Evolutionary conservation across 2,113 vertebrate genomes (phyloP).

Genomic region (Takifugu bimaculatus): DNA sequence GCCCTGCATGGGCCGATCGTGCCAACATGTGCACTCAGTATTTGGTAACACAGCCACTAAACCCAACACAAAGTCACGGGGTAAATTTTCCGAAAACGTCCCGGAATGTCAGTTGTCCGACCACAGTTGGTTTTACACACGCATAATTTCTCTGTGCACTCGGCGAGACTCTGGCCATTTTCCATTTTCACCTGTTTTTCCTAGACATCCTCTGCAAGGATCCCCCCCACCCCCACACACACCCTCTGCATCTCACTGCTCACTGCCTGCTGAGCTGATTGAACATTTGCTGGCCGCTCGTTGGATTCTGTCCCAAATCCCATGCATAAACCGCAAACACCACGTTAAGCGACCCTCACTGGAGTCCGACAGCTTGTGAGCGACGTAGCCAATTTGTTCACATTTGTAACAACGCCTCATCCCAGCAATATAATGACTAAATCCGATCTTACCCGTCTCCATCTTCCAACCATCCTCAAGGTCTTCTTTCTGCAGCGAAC

Average conservation of each 20-base stretch:
- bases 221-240: neutral
- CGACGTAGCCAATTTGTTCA: conserved; percentile 50
- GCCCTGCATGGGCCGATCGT: neutral
- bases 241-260: conserved; percentile 3
- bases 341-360: conserved; percentile 37
- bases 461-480: conserved; percentile 47
- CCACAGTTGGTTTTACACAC: conserved; percentile 2
- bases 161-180: conserved; percentile 17
- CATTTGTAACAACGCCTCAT: conserved; percentile 33
- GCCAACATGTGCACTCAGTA: neutral
- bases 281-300: conserved; percentile 52
- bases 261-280: conserved; percentile 46
- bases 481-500: conserved; percentile 29
- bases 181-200: conserved; percentile 13
- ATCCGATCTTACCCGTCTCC: conserved; percentile 25
- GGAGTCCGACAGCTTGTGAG: conserved; percentile 47
- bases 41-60: neutral
- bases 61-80: conserved; percentile 22
- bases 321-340: conserved; percentile 43
- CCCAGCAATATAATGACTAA: conserved; percentile 32
- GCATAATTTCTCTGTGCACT: conserved; percentile 19
- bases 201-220: conserved; percentile 4
- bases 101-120: conserved; percentile 8
- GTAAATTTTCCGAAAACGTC: conserved; percentile 20
- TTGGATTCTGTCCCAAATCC: conserved; percentile 57